Base-by-base conservation (phyloP, 2,888 invertebrate species). In the Stenoptilia bipunctidactyla region DNA sequence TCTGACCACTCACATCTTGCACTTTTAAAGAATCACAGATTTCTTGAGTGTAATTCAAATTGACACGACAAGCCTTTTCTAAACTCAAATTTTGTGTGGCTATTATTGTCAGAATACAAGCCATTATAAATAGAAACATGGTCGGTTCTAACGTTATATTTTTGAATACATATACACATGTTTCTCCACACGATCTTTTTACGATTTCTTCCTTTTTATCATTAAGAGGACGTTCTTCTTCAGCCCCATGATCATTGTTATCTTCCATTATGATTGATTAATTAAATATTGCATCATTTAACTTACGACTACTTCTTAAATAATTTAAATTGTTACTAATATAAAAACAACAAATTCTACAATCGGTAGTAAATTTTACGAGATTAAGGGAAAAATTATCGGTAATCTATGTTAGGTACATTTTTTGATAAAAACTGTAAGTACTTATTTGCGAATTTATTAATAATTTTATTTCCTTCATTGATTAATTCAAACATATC, bases 21-120 rank as follows among this genome's bases (percentile, higher is more conserved):
- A 83, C 66, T 14, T 89, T 89, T 5, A 94, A 66, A 0, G 92
- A 90, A 50, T 88, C 86, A 59, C 94, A 94, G 1, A 93, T 87
- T 51, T 87, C 86, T 15, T 86, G 83, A 0, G 89, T 82, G 52
- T 88, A 92, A 13, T 85, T 87, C 43, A 94, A 75, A 61, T 93
- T 94, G 0, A 94, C 93, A 12, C 93, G 77, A 57, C 94, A 94
- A 0, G 93, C 93, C 63, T 94, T 94, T 61, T 93, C 93, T 48
- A 94, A 77, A 58, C 89, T 91, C 8, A 94, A 71, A 68, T 94
- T 94, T 62, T 93, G 93, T 2, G 92, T 89, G 14, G 92, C 91
- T 41, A 92, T 58, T 35, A 88, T 85, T 0, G 89, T 87, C n/a
- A 87, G 51, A 13, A 87, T 61, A 0, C 47, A 44, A 0, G 63